Percentiles rank a stretch among this genome's conserved stretches.
These are phyloP conservation scores for Paragorgia papillata DNA, from an alignment of 92 coral and sea anemone genomes.

Conservation along the genomic window DNA sequence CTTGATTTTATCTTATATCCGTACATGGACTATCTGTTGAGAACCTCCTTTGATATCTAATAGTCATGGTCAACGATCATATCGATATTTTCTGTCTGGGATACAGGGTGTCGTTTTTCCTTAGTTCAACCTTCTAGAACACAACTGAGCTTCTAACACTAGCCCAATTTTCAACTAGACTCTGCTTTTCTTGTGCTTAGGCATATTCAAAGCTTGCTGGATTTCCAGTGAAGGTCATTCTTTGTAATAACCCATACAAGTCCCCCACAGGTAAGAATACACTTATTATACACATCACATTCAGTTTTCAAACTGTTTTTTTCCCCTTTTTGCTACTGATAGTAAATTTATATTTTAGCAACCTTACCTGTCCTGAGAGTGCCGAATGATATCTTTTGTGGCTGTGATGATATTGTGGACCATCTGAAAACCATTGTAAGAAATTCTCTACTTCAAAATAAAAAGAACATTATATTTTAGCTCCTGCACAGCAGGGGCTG, in stretches of 20 bases:
- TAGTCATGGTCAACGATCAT: too few species aligned
- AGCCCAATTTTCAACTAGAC: too few species aligned
- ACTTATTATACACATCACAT: not conserved
- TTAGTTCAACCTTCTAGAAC: too few species aligned
- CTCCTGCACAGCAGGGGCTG: not conserved
- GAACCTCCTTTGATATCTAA: too few species aligned
- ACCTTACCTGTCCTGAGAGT: constrained; percentile 14
- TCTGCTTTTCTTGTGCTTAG: too few species aligned
- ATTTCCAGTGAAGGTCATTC: constrained; percentile 20
- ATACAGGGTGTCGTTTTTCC: too few species aligned
- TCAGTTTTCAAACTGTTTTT: too few species aligned
- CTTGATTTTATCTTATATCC: not conserved
- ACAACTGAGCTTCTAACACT: too few species aligned
- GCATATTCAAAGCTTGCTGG: constrained; percentile 44
- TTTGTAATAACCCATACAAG: constrained; percentile 36
- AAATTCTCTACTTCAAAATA: not conserved
- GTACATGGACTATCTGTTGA: not conserved
- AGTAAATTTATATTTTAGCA: not conserved
- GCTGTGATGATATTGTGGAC: constrained; percentile 32
- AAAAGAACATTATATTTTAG: not conserved
- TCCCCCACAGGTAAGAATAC: constrained; percentile 44
- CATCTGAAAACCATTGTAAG: constrained; percentile 21
- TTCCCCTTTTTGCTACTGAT: too few species aligned
- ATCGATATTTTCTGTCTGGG: too few species aligned
- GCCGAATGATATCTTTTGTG: constrained; percentile 33